phyloP scores from a whole-genome alignment of 2,797 vertebrate genomes.

The Synaphobranchus kaupii region DNA sequence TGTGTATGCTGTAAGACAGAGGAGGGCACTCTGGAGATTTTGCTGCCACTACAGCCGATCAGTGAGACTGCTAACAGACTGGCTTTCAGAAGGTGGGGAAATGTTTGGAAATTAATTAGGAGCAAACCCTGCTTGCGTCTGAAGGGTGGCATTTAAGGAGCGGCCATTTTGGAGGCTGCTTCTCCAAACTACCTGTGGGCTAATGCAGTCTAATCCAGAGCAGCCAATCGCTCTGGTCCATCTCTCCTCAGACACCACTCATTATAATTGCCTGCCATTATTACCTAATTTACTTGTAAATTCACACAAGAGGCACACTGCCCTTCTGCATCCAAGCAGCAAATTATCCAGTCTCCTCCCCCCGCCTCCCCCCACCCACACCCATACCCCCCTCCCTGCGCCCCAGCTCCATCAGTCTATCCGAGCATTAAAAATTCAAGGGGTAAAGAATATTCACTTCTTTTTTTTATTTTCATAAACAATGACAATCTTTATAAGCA shows the following conservation, averaged over 20 bases:
- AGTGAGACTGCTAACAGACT: slow-evolving; percentile 54
- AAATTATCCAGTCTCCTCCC: slow-evolving; percentile 73
- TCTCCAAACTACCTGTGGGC: slow-evolving; percentile 58
- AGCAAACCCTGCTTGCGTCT: slow-evolving; percentile 72
- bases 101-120: slow-evolving; percentile 79
- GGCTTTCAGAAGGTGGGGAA: slow-evolving; percentile 63
- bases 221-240: slow-evolving; percentile 55
- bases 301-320: slow-evolving; percentile 75
- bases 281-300: slow-evolving; percentile 82
- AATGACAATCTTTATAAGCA: slow-evolving; percentile 57
- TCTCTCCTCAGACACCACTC: slow-evolving; percentile 67
- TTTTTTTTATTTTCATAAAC: slow-evolving; percentile 46
- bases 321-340: slow-evolving; percentile 81
- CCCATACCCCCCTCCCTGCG: background rate
- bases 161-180: slow-evolving; percentile 63
- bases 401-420: slow-evolving; percentile 40
- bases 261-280: slow-evolving; percentile 81
- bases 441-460: slow-evolving; percentile 48
- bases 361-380: too few species aligned
- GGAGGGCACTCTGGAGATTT: too few species aligned
- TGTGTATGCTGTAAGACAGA: too few species aligned
- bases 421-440: slow-evolving; percentile 49
- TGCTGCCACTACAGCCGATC: background rate
- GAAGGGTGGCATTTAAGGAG: slow-evolving; percentile 79
- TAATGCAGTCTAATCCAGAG: slow-evolving; percentile 77